Percentiles rank a stretch among this genome's conserved stretches.
phyloP scores from a whole-genome alignment of 2,888 invertebrate genomes.

The Apocheima hispidaria region DNA sequence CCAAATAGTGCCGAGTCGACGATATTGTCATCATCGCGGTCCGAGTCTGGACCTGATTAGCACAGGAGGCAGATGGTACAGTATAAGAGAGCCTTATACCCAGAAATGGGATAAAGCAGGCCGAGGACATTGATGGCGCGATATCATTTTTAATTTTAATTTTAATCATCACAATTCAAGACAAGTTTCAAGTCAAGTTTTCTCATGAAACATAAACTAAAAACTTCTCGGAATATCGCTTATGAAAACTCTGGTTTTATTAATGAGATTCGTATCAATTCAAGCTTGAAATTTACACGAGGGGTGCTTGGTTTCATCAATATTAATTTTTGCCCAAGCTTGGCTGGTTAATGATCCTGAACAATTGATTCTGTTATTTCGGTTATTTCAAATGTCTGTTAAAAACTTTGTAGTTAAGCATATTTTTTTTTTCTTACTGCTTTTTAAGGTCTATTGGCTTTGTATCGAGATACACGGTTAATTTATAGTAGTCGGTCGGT shows the following conservation, averaged over 20 bases:
- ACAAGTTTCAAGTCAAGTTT: not conserved
- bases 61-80: too few relatives aligned
- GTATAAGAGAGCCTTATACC: too few relatives aligned
- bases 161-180: not conserved
- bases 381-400: constrained; percentile 6
- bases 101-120: too few relatives aligned
- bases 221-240: constrained; percentile 25
- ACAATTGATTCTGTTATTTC: constrained; percentile 26
- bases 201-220: constrained; percentile 9
- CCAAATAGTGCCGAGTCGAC: too few relatives aligned
- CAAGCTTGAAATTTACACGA: constrained; percentile 37
- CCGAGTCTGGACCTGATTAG: too few relatives aligned
- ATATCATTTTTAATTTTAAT: too few relatives aligned
- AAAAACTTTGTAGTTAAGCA: constrained; percentile 27
- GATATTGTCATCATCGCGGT: too few relatives aligned
- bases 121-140: too few relatives aligned
- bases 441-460: constrained; percentile 7
- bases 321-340: constrained; percentile 42
- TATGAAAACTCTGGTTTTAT: constrained; percentile 23
- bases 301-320: constrained; percentile 35
- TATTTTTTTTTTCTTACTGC: constrained; percentile 4
- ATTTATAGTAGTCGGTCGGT: not conserved
- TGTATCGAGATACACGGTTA: not conserved
- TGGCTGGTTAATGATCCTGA: constrained; percentile 40
- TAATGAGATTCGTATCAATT: constrained; percentile 32